Evolutionary conservation across 2,888 invertebrate genomes (phyloP), one percentile per base, ranked within the genome.

Genomic region (Eilema depressum): DNA sequence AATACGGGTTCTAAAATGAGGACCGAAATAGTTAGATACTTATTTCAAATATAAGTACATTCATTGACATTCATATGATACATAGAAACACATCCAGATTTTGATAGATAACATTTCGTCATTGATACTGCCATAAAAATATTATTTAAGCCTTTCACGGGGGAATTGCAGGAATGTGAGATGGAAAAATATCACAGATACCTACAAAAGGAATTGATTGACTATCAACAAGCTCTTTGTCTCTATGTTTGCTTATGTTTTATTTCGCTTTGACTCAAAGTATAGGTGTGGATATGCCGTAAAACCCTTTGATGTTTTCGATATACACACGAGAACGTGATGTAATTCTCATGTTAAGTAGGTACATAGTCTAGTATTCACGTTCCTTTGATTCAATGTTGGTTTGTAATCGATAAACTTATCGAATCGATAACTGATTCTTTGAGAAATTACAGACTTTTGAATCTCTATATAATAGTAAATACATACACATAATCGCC

Each of bases 171-270:
- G 30, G 59, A 61, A 69, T 61, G 66, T 68, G 64, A 71, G 70
- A 72, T 70, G 70, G 69, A 70, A 73, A 74, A 64, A 62, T 64
- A 73, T 59, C 71, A 62, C 25, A 28, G 53, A 70, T 68, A n/a
- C n/a, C n/a, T n/a, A 73, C 69, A 53, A 53, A 53, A 53, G n/a
- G 53, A 53, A 53, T 53, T n/a, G n/a, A 53, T 77, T 80, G 70
- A 64, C 69, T 80, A 70, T 63, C 57, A 68, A 67, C 67, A 59
- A 71, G 30, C 61, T 60, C 47, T 67, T 28, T 41, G 20, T 53
- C 41, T 53, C 41, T 41, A 20, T n/a, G 53, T 53, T 53, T 53
- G 53, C 53, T 53, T 53, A 53, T 53, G n/a, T 53, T 53, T 53
- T 53, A 53, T 53, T 53, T 53, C 53, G 3, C 53, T 53, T 53